phyloP scores from a whole-genome alignment of 2,113 vertebrate species.

The Galemys pyrenaicus region DNA sequence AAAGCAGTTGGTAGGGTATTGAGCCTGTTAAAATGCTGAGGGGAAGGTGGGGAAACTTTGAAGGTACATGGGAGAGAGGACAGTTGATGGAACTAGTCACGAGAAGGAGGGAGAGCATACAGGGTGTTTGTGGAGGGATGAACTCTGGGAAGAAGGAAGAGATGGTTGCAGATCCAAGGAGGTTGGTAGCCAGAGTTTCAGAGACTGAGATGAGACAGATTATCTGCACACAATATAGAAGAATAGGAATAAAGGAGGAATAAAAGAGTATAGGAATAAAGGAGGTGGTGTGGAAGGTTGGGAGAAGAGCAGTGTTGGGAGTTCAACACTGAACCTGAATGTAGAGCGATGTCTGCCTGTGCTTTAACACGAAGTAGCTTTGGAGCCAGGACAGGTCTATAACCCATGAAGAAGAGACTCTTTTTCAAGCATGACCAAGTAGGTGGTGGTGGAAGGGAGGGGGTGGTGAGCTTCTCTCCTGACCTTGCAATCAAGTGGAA shows the following conservation, averaged over 20 bases:
- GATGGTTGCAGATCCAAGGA: background rate
- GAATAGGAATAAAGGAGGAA: background rate
- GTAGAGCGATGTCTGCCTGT: background rate
- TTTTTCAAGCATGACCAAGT: background rate
- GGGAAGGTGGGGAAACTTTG: background rate
- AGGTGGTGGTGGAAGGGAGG: background rate
- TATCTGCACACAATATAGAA: background rate
- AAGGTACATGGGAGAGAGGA: background rate
- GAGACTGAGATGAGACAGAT: background rate
- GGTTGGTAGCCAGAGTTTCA: background rate
- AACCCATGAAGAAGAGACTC: too few species aligned
- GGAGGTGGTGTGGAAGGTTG: background rate
- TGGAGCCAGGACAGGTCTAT: too few species aligned
- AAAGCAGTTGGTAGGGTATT: background rate
- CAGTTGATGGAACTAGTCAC: too few species aligned
- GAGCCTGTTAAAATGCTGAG: background rate
- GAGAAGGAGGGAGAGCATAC: background rate
- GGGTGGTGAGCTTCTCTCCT: background rate
- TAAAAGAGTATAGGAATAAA: background rate
- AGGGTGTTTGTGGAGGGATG: background rate
- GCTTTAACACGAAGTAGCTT: background rate
- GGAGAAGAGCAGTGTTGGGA: background rate
- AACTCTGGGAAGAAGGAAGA: background rate
- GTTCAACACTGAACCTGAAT: background rate
- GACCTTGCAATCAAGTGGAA: background rate